Percentiles rank a stretch among this genome's conserved stretches.
Evolutionary conservation across 2,113 vertebrate genomes (phyloP).

Genomic region (Mus musculus): DNA sequence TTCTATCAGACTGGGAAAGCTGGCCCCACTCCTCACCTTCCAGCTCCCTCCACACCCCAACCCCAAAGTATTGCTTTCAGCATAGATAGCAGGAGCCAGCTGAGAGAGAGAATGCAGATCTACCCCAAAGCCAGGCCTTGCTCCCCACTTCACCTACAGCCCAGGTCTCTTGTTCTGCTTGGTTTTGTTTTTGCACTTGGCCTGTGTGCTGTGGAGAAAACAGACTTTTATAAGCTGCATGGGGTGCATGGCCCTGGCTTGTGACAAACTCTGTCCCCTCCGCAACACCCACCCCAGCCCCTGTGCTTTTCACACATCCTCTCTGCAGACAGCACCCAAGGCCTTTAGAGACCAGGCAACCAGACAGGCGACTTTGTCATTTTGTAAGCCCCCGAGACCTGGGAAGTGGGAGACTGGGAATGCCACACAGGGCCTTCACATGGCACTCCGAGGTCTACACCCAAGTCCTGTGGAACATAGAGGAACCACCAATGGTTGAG

Average conservation of each 20-base stretch:
- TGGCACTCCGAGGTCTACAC: not conserved
- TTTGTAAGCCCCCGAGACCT: not conserved
- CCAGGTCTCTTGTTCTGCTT: not conserved
- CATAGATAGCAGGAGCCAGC: not conserved
- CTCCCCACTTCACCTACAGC: not conserved
- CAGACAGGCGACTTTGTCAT: too few relatives aligned
- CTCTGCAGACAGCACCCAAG: not conserved
- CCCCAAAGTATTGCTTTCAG: too few relatives aligned
- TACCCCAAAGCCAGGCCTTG: not conserved
- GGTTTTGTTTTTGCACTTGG: fast-evolving
- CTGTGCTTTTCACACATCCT: not conserved
- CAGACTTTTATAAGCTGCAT: not conserved
- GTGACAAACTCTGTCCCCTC: not conserved
- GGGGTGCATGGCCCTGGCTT: not conserved
- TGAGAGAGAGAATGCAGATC: not conserved
- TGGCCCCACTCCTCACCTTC: not conserved
- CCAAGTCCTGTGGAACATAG: not conserved
- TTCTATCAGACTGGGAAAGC: not conserved
- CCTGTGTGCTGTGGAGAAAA: not conserved
- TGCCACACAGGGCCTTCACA: fast-evolving
- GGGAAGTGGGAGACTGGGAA: not conserved
- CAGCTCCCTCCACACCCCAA: not conserved
- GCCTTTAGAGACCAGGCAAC: not conserved
- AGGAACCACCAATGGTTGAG: not conserved
- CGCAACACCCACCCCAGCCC: not conserved